phyloP scores from a whole-genome alignment of 2,888 invertebrate species.

The Cheilosia urbana region DNA sequence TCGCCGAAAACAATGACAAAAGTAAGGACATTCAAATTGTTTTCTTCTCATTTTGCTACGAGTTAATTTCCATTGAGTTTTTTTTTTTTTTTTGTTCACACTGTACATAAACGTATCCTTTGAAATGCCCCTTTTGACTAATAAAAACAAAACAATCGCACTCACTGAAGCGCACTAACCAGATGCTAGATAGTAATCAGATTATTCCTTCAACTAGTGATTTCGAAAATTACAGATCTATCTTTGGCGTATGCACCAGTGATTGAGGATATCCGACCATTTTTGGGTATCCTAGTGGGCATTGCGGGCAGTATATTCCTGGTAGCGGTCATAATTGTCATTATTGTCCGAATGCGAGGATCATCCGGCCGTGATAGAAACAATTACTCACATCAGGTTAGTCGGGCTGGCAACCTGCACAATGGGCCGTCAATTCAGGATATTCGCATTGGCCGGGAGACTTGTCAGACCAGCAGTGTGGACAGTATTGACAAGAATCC shows the following conservation, averaged over 20 bases:
- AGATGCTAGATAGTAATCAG: slow-evolving; percentile 36
- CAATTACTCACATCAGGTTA: slow-evolving; percentile 83
- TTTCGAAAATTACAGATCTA: slow-evolving; percentile 79
- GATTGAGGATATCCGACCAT: slow-evolving; percentile 85
- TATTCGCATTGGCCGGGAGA: slow-evolving; percentile 81
- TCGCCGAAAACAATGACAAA: slow-evolving; percentile 59
- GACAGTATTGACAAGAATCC: slow-evolving; percentile 84
- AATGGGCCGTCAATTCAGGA: slow-evolving; percentile 83
- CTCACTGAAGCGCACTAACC: slow-evolving; percentile 10
- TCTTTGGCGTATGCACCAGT: slow-evolving; percentile 84
- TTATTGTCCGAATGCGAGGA: slow-evolving; percentile 85
- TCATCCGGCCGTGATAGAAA: slow-evolving; percentile 83
- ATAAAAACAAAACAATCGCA: not conserved
- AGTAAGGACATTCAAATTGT: slow-evolving; percentile 68
- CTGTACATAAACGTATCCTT: slow-evolving; percentile 4
- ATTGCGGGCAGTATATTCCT: slow-evolving; percentile 85
- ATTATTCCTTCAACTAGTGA: slow-evolving; percentile 74
- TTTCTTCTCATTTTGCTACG: slow-evolving; percentile 25
- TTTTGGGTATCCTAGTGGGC: slow-evolving; percentile 85
- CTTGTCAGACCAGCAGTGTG: slow-evolving; percentile 82
- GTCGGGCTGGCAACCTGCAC: slow-evolving; percentile 80
- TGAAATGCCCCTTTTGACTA: not conserved
- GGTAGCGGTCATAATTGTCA: slow-evolving; percentile 85
- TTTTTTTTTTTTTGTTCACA: not conserved
- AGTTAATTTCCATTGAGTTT: slow-evolving; percentile 22